Evolutionary conservation across 2,113 vertebrate genomes (phyloP), one percentile per base, ranked within the genome.

Genomic region (Pseudolaguvia tuberculata): DNA sequence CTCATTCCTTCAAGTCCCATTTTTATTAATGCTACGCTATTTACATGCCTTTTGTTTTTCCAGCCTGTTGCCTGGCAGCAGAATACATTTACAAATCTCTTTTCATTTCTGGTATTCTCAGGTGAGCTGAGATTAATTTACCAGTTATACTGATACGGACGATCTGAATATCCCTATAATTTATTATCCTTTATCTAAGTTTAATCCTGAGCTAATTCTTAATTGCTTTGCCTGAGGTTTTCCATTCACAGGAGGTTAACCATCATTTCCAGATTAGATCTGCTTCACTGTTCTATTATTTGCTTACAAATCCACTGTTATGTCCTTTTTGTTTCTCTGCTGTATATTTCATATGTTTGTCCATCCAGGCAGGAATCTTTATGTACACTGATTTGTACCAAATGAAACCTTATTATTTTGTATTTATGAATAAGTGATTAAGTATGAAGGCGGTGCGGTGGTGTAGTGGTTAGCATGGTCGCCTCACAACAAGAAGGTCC

Each of bases 101-200:
- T 81, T 27, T 78, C 85, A 88, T 83, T 83, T 80, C 82, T 79
- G 77, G 83, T 75, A 80, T 81, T 78, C 58, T 70, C 82, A 25
- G 35, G 35, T 61, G 79, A 56, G 79, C 76, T 75, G 73, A 85
- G 85, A 88, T 88, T 86, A 86, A 89, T 87, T 88, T 80, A 88
- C 86, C 81, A 86, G 86, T 77, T 83, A 75, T 67, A 78, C 84
- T 58, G 66, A 78, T 83, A 86, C 85, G 78, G 85, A 83, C 79
- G 84, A 78, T 85, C 86, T 88, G 87, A 89, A 87, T 88, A 88
- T 87, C 87, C 83, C 79, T 75, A 87, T 88, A 86, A 88, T 88
- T 87, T 85, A 81, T 83, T 84, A 80, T 88, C 85, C 89, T 89
- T 87, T 86, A 88, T 89, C 86, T 84, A 76, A 81, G 81, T 47